These are phyloP conservation scores for Drosophila albomicans DNA, from an alignment of 1,140 invertebrate genomes.

Conservation along the genomic window DNA sequence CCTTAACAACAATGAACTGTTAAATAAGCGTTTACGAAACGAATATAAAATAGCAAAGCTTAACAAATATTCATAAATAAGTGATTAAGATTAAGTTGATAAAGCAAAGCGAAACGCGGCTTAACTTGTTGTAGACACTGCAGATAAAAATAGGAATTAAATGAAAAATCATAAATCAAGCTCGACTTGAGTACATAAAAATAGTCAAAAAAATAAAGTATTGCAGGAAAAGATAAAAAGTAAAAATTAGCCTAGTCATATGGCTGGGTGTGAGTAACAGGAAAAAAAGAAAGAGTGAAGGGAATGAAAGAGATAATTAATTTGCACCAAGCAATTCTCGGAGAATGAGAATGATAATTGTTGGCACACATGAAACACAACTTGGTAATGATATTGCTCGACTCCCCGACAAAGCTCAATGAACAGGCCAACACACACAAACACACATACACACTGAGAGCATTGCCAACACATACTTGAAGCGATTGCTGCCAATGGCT, in stretches of 20 bases:
- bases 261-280: not conserved
- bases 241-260: constrained; percentile 9
- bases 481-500: constrained; percentile 59
- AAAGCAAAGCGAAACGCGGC: not conserved
- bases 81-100: constrained; percentile 2
- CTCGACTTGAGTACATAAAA: not conserved
- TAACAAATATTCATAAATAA: no score
- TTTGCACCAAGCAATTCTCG: constrained; percentile 55
- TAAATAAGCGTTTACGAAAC: not conserved
- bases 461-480: constrained; percentile 2
- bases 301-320: constrained; percentile 50
- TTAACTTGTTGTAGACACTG: not conserved
- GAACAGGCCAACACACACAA: constrained; percentile 19
- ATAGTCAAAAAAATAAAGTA: not conserved
- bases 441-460: not conserved
- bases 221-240: not conserved
- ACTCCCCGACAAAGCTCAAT: constrained; percentile 17
- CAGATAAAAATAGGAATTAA: not conserved
- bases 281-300: not conserved
- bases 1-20: not conserved
- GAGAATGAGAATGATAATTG: constrained; percentile 75
- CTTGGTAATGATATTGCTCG: constrained; percentile 65
- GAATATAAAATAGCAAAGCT: not conserved
- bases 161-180: constrained; percentile 19
- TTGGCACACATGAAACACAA: constrained; percentile 58